A percentile compares a stretch with the other conserved stretches of the same genome.
Evolutionary conservation across 2,113 vertebrate genomes (phyloP).

Genomic region (Notothenia coriiceps): DNA sequence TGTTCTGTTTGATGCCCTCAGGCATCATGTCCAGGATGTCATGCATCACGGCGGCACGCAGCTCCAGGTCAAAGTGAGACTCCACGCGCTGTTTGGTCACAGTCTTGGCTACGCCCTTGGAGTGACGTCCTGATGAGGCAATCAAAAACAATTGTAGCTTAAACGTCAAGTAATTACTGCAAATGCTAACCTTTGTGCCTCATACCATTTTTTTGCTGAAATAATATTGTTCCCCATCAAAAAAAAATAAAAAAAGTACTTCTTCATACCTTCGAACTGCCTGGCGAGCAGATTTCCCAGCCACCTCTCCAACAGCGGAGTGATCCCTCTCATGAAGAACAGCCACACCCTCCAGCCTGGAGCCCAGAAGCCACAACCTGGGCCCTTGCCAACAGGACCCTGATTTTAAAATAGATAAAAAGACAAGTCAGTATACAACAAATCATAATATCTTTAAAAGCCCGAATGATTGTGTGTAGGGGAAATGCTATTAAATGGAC

Average conservation of each 20-base stretch:
- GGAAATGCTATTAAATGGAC: background rate
- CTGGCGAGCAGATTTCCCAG: constrained; percentile 97
- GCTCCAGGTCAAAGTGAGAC: constrained; percentile 98
- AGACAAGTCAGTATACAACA: background rate
- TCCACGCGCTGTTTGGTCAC: constrained; percentile 99
- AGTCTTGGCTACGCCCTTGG: constrained; percentile 98
- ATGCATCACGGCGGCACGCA: constrained; percentile 98
- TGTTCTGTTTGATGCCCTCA: constrained; percentile 99
- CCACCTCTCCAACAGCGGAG: constrained; percentile 96
- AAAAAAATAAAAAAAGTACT: too few relatives aligned
- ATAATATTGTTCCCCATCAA: background rate
- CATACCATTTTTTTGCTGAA: background rate
- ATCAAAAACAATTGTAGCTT: background rate
- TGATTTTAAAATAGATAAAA: constrained; percentile 53
- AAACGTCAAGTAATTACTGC: background rate
- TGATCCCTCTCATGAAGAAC: constrained; percentile 99
- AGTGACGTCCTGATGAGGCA: constrained; percentile 90
- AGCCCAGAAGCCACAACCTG: constrained; percentile 99
- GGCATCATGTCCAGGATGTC: constrained; percentile 99
- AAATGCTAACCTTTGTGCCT: background rate
- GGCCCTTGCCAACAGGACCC: constrained; percentile 98
- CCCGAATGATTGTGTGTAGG: background rate
- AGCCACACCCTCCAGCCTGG: constrained; percentile 99
- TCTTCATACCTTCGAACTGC: constrained; percentile 94
- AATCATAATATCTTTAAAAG: background rate